A percentile compares a stretch with the other conserved stretches of the same genome.
phyloP scores from a whole-genome alignment of 2,113 vertebrate genomes.

The Pteruthius melanotis region DNA sequence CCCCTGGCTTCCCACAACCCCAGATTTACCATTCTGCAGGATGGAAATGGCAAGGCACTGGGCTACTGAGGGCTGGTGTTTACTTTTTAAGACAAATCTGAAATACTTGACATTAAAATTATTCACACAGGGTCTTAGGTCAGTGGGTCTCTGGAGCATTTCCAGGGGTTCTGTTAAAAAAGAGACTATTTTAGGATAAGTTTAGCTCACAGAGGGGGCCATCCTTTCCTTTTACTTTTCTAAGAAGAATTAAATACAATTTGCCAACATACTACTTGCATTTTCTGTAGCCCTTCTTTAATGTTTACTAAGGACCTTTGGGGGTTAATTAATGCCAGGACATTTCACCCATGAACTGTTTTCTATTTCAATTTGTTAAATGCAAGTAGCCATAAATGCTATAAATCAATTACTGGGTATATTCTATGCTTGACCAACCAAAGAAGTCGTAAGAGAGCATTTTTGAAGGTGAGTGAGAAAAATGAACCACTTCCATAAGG shows the following conservation, averaged over 20 bases:
- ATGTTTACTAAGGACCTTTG: slow-evolving; percentile 8
- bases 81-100: background rate
- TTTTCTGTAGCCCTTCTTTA: background rate
- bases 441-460: background rate
- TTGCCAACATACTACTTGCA: background rate
- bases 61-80: background rate
- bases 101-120: background rate
- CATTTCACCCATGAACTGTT: slow-evolving; percentile 4
- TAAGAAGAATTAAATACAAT: background rate
- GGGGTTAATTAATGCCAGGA: background rate
- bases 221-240: background rate
- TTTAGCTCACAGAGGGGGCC: background rate
- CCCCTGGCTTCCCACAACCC: background rate
- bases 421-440: background rate
- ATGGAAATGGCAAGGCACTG: background rate
- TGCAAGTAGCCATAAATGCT: slow-evolving; percentile 30
- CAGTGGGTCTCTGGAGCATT: background rate
- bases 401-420: slow-evolving; percentile 19
- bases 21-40: background rate
- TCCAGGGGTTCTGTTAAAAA: background rate
- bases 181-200: background rate
- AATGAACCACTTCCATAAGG: slow-evolving; percentile 22
- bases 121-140: background rate
- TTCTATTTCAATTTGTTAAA: slow-evolving; percentile 41
- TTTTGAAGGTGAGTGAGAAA: slow-evolving; percentile 38